phyloP scores from a whole-genome alignment of 2,113 vertebrate species.

The Mohoua ochrocephala region DNA sequence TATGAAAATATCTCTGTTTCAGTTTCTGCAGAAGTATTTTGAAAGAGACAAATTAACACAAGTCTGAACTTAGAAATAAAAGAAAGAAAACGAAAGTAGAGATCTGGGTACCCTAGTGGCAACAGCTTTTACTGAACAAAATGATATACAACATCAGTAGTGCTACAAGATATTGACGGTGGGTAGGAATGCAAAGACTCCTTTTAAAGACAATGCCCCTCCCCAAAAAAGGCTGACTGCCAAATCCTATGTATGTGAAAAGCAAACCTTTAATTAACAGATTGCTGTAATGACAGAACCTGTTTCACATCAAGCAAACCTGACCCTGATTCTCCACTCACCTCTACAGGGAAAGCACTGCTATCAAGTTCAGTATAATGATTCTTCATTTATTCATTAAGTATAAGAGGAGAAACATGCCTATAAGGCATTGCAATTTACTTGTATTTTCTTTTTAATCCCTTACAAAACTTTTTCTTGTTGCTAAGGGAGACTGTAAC shows the following conservation, averaged over 20 bases:
- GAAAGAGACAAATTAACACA: not conserved
- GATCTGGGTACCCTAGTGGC: not conserved
- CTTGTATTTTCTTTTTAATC: not conserved
- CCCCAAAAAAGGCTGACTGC: not conserved
- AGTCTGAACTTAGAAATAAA: not conserved
- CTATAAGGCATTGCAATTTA: not conserved
- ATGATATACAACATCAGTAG: not conserved
- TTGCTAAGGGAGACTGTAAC: not conserved
- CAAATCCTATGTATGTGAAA: not conserved
- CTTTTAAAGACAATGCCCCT: not conserved
- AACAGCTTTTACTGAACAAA: not conserved
- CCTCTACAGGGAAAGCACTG: not conserved
- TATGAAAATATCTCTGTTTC: not conserved
- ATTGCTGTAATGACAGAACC: not conserved
- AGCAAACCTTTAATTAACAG: not conserved
- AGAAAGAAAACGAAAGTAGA: not conserved
- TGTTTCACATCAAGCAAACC: not conserved
- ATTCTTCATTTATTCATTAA: not conserved
- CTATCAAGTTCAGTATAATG: not conserved
- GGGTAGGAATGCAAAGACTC: not conserved
- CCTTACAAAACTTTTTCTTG: not conserved
- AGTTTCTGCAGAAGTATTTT: not conserved
- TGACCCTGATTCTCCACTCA: not conserved
- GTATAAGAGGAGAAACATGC: not conserved
- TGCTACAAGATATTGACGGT: not conserved